Percentiles rank a stretch among this genome's conserved stretches.
phyloP scores from a whole-genome alignment of 2,888 invertebrate species.

The Ectemnius cavifrons region DNA sequence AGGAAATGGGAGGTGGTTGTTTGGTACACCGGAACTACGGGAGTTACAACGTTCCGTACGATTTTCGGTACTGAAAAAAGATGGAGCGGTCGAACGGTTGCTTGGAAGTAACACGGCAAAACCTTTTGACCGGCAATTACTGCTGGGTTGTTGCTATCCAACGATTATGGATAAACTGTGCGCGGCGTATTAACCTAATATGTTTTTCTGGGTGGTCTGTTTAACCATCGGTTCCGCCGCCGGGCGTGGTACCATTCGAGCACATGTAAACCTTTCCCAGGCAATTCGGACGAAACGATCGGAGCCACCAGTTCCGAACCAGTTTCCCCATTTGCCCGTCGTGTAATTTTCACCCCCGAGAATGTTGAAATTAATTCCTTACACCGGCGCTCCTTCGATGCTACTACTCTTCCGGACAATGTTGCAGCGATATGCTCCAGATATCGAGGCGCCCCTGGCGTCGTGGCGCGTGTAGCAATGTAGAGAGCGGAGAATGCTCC shows the following conservation, averaged over 20 bases:
- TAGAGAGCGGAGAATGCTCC: slow-evolving; percentile 14
- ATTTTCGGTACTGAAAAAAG: slow-evolving; percentile 45
- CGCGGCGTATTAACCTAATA: slow-evolving; percentile 65
- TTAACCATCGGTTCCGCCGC: slow-evolving; percentile 32
- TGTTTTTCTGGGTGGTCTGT: slow-evolving; percentile 67
- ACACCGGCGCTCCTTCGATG: too few species aligned
- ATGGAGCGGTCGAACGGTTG: slow-evolving; percentile 33
- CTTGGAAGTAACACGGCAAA: slow-evolving; percentile 56
- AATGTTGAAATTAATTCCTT: slow-evolving; percentile 19
- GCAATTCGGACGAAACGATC: too few species aligned
- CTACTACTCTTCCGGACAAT: too few species aligned
- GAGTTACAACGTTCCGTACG: slow-evolving; percentile 51
- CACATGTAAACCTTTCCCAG: too few species aligned
- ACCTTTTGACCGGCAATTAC: slow-evolving; percentile 60
- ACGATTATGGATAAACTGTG: slow-evolving; percentile 60
- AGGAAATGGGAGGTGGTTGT: slow-evolving; percentile 16
- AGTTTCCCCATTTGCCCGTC: neutral
- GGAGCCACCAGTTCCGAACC: too few species aligned
- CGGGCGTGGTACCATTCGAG: neutral
- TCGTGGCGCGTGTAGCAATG: neutral
- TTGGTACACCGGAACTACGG: slow-evolving; percentile 46
- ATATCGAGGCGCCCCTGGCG: slow-evolving; percentile 10
- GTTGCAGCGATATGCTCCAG: slow-evolving; percentile 10
- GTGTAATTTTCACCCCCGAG: slow-evolving; percentile 1
- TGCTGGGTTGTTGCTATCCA: slow-evolving; percentile 56